Conservation (phyloP, 2,888 invertebrate species). For the Galerucella calmariensis region DNA sequence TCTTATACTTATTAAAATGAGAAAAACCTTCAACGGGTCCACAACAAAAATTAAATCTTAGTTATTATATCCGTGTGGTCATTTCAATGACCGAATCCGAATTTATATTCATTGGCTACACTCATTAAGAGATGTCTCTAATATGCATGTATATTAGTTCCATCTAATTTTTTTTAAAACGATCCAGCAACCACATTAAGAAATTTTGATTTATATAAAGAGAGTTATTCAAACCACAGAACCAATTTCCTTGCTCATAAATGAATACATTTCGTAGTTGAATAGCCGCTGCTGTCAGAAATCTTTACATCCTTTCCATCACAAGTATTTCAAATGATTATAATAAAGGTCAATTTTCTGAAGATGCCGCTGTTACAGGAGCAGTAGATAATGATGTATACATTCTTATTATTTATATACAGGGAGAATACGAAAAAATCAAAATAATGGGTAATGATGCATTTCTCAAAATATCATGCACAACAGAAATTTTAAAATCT, state of each 20-base stretch:
- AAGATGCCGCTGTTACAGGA: constrained; percentile 19
- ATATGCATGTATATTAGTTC: constrained; percentile 3
- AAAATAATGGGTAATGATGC: background rate
- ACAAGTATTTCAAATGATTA: constrained; percentile 23
- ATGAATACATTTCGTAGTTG: constrained; percentile 12
- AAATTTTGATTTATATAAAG: constrained; percentile 4
- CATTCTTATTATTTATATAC: constrained; percentile 50
- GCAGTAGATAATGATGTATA: constrained; percentile 43
- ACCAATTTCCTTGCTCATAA: constrained; percentile 2
- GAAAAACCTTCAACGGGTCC: background rate
- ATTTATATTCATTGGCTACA: background rate
- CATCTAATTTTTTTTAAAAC: background rate
- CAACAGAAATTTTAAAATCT: no score
- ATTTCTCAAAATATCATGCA: no score
- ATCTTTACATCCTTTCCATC: constrained; percentile 15
- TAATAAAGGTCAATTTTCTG: constrained; percentile 25
- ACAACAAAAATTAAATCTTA: background rate
- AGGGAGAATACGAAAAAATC: background rate
- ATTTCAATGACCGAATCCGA: background rate
- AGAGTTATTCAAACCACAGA: background rate
- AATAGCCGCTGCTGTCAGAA: constrained; percentile 14
- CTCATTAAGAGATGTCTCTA: background rate
- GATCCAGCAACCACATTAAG: background rate
- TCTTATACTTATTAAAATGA: no score
- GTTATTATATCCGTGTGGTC: background rate